Percentiles rank a stretch among this genome's conserved stretches.
These are phyloP conservation scores for Neosilurus hyrtlii DNA, from an alignment of 2,797 vertebrate genomes.

Conservation along the genomic window DNA sequence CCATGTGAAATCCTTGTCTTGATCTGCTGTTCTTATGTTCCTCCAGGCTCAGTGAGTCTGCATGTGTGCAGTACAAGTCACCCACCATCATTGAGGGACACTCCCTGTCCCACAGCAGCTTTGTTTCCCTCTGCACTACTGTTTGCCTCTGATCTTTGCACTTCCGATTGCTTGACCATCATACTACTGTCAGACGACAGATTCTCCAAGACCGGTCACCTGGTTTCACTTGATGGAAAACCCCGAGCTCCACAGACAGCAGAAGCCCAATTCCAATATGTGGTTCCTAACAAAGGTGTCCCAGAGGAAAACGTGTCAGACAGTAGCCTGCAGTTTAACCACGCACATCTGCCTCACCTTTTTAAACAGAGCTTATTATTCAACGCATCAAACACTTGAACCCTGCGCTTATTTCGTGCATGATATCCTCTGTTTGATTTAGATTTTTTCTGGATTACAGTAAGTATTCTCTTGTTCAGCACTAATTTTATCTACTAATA, in stretches of 20 bases:
- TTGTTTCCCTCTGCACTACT: neutral
- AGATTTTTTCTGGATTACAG: neutral
- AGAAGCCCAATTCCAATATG: constrained; percentile 8
- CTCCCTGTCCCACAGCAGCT: neutral
- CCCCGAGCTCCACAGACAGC: neutral
- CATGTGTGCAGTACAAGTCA: neutral
- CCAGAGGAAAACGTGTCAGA: constrained; percentile 7
- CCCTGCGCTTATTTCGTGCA: neutral
- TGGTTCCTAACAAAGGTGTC: constrained; percentile 8
- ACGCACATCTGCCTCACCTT: neutral
- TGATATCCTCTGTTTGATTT: neutral
- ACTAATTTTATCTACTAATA: neutral
- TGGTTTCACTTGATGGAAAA: neutral
- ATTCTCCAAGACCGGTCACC: neutral
- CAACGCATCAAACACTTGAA: neutral
- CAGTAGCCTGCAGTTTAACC: neutral
- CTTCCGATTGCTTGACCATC: neutral
- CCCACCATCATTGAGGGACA: neutral
- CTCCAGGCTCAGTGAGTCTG: no score
- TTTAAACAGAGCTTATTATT: neutral
- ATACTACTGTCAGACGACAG: neutral
- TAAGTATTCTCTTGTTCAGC: neutral
- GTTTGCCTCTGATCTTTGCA: neutral
- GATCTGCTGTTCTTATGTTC: no score
- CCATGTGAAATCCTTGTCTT: no score